phyloP scores from a whole-genome alignment of 2,797 vertebrate genomes.

The Telmatherina bonti region DNA sequence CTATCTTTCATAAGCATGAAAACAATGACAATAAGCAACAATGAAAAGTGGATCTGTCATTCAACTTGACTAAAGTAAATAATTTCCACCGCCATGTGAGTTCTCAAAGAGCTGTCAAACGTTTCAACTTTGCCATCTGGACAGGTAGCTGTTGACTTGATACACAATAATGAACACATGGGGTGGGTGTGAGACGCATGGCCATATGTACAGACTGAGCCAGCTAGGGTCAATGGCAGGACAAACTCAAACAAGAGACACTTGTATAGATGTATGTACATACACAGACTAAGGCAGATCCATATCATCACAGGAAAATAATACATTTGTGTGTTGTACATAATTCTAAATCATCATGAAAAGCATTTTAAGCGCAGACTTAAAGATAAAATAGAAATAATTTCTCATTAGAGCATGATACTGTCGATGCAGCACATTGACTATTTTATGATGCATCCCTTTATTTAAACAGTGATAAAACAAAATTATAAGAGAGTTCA shows the following conservation, averaged over 20 bases:
- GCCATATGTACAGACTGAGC: constrained; percentile 67
- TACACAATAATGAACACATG: constrained; percentile 55
- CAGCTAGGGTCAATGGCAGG: constrained; percentile 60
- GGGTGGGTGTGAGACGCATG: constrained; percentile 56
- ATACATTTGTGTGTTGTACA: constrained; percentile 12
- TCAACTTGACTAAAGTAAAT: constrained; percentile 11
- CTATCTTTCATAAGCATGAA: neutral
- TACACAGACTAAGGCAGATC: neutral
- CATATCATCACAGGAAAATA: constrained; percentile 3
- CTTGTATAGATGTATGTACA: constrained; percentile 20
- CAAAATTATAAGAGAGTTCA: neutral
- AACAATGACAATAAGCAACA: constrained; percentile 1
- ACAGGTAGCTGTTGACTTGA: constrained; percentile 69
- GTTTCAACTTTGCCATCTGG: constrained; percentile 72
- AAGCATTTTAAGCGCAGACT: neutral
- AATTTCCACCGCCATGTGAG: constrained; percentile 34
- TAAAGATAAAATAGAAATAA: neutral
- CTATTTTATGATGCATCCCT: neutral
- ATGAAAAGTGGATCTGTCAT: constrained; percentile 7
- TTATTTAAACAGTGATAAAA: neutral
- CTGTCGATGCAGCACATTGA: neutral
- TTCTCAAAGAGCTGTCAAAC: constrained; percentile 49
- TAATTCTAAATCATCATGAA: neutral
- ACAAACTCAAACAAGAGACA: constrained; percentile 56
- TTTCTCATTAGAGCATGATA: neutral